Conservation (phyloP, 1,140 invertebrate species). For the Mesaphorura yosii region DNA sequence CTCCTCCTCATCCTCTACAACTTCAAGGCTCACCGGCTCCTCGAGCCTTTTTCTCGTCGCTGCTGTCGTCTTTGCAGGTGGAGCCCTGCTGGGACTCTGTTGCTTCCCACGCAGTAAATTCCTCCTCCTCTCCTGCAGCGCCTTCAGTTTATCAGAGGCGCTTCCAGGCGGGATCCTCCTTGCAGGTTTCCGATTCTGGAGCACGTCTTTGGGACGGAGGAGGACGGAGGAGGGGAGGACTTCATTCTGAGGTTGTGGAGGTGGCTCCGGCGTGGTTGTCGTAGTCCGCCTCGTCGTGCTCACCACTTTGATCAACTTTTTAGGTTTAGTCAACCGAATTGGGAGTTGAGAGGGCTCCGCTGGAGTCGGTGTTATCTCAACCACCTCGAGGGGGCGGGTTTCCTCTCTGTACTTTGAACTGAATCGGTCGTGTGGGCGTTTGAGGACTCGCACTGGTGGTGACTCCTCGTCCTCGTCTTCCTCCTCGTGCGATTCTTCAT, state of each 20-base stretch:
- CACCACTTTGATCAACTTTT: background rate
- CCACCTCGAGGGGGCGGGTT: background rate
- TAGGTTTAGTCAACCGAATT: background rate
- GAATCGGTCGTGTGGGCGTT: too few species aligned
- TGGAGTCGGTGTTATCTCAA: background rate
- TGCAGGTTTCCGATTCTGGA: conserved; percentile 26
- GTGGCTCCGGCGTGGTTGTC: background rate
- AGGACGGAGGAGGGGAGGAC: conserved; percentile 20
- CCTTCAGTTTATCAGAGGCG: conserved; percentile 25
- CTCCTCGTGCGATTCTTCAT: too few species aligned
- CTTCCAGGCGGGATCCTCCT: conserved; percentile 27
- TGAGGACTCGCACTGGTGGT: too few species aligned
- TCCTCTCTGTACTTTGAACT: conserved; percentile 1
- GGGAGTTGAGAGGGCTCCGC: background rate
- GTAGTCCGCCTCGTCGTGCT: too few species aligned
- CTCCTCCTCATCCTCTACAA: background rate
- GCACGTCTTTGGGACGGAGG: conserved; percentile 26
- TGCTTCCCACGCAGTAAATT: too few species aligned
- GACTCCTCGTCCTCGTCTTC: background rate
- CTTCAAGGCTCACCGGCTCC: too few species aligned
- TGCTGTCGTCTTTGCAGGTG: background rate
- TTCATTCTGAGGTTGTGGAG: conserved; percentile 4
- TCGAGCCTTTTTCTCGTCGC: background rate
- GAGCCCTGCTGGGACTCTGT: background rate
- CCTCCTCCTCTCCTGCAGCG: conserved; percentile 13